A percentile compares a stretch with the other conserved stretches of the same genome.
Evolutionary conservation across 92 coral and sea anemone species (phyloP).

Genomic region (Actinernus sp.): DNA sequence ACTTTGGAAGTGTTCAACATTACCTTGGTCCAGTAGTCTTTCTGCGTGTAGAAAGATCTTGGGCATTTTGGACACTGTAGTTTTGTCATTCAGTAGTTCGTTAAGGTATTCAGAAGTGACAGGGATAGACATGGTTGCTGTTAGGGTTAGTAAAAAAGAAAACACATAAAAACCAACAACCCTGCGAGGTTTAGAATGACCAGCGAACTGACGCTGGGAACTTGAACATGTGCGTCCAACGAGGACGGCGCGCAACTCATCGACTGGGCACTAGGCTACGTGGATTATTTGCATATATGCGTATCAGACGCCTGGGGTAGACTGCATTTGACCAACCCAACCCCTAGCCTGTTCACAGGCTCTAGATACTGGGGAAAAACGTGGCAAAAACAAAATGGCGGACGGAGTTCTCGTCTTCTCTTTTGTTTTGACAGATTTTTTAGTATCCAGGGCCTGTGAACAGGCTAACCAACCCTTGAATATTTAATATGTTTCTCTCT

Average conservation of each 20-base stretch:
- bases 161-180: conserved; percentile 63
- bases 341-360: no score
- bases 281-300: no score
- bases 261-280: no score
- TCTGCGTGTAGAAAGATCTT: conserved; percentile 99
- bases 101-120: conserved; percentile 97
- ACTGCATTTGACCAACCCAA: no score
- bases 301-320: no score
- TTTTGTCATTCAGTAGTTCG: conserved; percentile 99
- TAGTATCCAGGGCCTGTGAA: no score
- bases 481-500: no score
- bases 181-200: background rate
- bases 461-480: no score
- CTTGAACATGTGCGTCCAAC: conserved; percentile 67
- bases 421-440: no score
- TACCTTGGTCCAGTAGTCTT: conserved; percentile 99
- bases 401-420: no score
- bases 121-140: conserved; percentile 86
- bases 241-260: conserved; percentile 17
- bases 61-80: conserved; percentile 99
- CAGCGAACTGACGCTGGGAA: conserved; percentile 35
- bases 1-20: conserved; percentile 40
- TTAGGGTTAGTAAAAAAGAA: conserved; percentile 97
- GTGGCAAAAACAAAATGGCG: no score
- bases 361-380: no score